Conservation (phyloP, 1,140 invertebrate genomes). For the Camponotus pennsylvanicus region DNA sequence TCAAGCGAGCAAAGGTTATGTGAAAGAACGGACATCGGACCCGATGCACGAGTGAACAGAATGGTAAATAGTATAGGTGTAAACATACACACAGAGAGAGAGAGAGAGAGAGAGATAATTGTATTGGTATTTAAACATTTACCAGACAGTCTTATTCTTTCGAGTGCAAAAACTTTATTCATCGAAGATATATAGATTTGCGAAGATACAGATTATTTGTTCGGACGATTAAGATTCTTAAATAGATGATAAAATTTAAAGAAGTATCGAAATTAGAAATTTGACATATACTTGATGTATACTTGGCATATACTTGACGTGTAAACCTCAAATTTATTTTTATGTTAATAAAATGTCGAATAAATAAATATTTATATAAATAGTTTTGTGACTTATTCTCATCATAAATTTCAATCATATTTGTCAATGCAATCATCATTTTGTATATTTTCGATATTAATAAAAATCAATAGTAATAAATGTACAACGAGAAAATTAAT, state of each 20-base stretch:
- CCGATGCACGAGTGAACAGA: not conserved
- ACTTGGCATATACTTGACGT: not conserved
- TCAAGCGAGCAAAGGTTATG: slow-evolving; percentile 38
- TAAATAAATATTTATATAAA: not conserved
- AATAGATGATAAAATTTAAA: not conserved
- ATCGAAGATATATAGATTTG: not conserved
- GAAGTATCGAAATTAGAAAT: not conserved
- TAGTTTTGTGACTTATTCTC: not conserved
- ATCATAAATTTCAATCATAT: not conserved
- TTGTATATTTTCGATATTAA: not conserved
- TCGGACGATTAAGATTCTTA: not conserved
- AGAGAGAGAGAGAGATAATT: too few species aligned
- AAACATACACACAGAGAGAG: too few species aligned
- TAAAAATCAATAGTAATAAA: not conserved
- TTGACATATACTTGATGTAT: not conserved
- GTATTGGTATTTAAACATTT: slow-evolving; percentile 24
- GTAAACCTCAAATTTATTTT: not conserved
- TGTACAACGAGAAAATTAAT: not conserved
- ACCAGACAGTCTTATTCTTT: not conserved
- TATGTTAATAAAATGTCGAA: too few species aligned
- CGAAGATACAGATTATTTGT: not conserved
- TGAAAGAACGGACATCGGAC: slow-evolving; percentile 29
- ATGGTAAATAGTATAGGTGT: not conserved
- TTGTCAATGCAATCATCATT: not conserved
- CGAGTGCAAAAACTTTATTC: not conserved